Evolutionary conservation across 2,888 invertebrate genomes (phyloP), one percentile per base, ranked within the genome.

Genomic region (Callyntrura sp.): DNA sequence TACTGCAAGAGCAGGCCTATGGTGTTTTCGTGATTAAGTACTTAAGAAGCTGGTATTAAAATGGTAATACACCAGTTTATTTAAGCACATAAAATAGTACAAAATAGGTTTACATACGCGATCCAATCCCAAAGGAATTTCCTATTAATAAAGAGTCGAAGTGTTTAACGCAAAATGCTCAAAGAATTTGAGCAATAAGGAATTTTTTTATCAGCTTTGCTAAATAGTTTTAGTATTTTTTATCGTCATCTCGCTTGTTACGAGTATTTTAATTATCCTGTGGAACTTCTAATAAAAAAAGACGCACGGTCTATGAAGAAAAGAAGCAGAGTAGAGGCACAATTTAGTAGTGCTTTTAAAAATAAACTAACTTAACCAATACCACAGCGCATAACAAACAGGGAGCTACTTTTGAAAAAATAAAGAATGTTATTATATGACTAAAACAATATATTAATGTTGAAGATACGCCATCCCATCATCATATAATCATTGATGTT

Each of bases 201-300:
- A 83, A 0, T 83, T 65, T 83, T 65, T 48, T 68, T 68, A 83
- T 83, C 83, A 55, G 45, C 9, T 17, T 28, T 68, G 68, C 70
- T 83, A 83, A 83, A 83, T 83, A 83, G 28, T 51, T 83, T 43
- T 62, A 28, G 28, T 57, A 28, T 23, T 83, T 68, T 83, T 83
- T 83, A 83, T 83, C 83, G 83, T 83, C 83, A 68, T 83, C 68
- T 83, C 65, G 25, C 83, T 82, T 82, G 62, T 83, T 83, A 79
- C 60, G 83, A 68, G 83, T 11, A 11, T 83, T 83, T 83, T 83
- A 83, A 83, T 83, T 83, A 70, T 25, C 28, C 55, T 43, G n/a
- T 43, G 70, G 70, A 70, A 70, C 70, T 83, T 83, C 51, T 45
- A 62, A 79, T 57, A 55, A 57, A 55, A 76, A 35, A n/a, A 70